Evolutionary conservation across 2,797 vertebrate species (phyloP), one percentile per base, ranked within the genome.

Genomic region (Nyctalus aviator): DNA sequence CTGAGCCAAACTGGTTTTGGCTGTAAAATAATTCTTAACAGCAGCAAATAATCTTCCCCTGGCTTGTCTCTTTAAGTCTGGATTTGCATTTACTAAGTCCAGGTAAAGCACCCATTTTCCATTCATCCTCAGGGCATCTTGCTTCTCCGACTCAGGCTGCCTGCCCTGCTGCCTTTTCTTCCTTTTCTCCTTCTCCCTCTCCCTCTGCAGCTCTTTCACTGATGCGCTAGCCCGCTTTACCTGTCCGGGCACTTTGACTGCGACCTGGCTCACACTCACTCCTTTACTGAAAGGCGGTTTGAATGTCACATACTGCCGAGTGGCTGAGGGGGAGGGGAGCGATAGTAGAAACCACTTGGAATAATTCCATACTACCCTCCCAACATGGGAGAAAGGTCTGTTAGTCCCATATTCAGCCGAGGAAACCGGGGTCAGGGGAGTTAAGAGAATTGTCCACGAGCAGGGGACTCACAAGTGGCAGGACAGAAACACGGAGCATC

Each of bases 101-200:
- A 2, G 5, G 7, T 9, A 11, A 35, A 83, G 10, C 27, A 9
- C 5, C 30, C 9, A 0, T 15, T 55, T 50, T 41, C 41, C 25
- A 0, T 8, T 64, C 46, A 5, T 1, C 46, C 10, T 44, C 25
- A 14, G 30, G 30, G 35, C 7, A 37, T 18, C 68, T 46, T 2
- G 7, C 20, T 23, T 4, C 0, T 12, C 20, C 6, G 7, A 32
- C 20, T 32, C 32, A 0, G 5, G 21, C 18, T 8, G 4, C 41
- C 35, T 50, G 23, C 14, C 64, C 66, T 15, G 35, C 55, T 55
- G 12, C 32, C 27, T 79, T 46, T 44, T 32, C 83, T 76, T 73
- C 30, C 37, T 57, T 62, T n/a, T 37, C 37, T 46, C 32, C 37
- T 79, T 37, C 21, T 50, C 35, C 17, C 27, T 37, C 21, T 50